Conservation (phyloP, 2,888 invertebrate genomes). For the Diadromus collaris region DNA sequence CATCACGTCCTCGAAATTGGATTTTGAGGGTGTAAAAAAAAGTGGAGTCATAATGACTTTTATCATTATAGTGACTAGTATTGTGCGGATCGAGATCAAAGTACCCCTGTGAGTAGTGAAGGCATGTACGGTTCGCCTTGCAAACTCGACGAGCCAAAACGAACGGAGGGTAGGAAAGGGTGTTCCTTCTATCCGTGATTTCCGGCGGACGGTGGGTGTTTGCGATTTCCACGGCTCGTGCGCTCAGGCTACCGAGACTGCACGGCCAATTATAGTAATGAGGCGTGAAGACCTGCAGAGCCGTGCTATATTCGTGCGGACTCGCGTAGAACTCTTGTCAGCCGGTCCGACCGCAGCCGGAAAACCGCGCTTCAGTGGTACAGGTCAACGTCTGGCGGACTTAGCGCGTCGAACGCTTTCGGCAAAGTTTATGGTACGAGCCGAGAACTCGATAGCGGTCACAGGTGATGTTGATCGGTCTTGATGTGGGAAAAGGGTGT, state of each 20-base stretch:
- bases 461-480: background rate
- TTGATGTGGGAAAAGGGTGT: background rate
- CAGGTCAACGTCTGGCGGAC: conserved; percentile 32
- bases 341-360: background rate
- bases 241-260: background rate
- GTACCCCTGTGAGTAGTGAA: background rate
- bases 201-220: background rate
- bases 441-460: conserved; percentile 21
- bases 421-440: conserved; percentile 5
- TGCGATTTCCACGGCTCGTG: background rate
- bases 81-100: background rate
- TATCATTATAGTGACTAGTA: background rate
- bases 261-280: conserved; percentile 31
- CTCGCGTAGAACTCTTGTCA: background rate
- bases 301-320: background rate
- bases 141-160: background rate
- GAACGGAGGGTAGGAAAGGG: background rate
- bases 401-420: conserved; percentile 5
- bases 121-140: background rate
- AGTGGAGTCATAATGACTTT: background rate
- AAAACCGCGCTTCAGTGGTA: conserved; percentile 12
- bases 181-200: background rate
- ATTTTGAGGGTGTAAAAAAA: background rate
- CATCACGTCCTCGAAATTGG: background rate
- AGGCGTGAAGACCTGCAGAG: background rate